Percentiles rank a stretch among this genome's conserved stretches.
These are phyloP conservation scores for Aurelia aurita DNA, from an alignment of 30 jellyfish, hydroid and myxozoan genomes.

Conservation along the genomic window DNA sequence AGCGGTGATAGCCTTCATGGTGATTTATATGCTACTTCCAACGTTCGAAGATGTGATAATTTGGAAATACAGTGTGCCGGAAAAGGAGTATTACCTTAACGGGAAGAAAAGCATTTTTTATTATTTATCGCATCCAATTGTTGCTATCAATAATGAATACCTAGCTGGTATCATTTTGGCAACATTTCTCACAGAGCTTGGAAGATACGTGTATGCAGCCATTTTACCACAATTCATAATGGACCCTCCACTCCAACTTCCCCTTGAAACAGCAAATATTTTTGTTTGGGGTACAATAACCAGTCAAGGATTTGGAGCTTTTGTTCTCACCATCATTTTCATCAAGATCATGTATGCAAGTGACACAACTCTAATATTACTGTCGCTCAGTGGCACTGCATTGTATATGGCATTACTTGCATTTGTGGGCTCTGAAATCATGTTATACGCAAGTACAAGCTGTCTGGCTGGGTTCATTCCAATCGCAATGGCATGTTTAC, in stretches of 20 bases:
- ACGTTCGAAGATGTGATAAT: constrained; percentile 1
- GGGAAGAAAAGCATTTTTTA: not conserved
- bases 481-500: constrained; percentile 36
- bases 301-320: constrained; percentile 29
- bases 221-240: constrained; percentile 7
- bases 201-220: constrained; percentile 10
- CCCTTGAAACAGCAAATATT: not conserved
- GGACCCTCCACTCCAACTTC: constrained; percentile 26
- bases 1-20: constrained; percentile 13
- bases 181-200: constrained; percentile 49
- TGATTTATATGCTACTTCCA: constrained; percentile 29
- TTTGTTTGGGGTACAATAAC: constrained; percentile 35
- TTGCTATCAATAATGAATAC: constrained; percentile 21
- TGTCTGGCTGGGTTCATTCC: constrained; percentile 53
- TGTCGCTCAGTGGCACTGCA: constrained; percentile 61
- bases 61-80: not conserved
- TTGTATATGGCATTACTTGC: constrained; percentile 54
- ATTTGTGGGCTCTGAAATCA: constrained; percentile 12
- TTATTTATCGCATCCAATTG: constrained; percentile 4
- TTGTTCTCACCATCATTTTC: constrained; percentile 6
- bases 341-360: constrained; percentile 37
- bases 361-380: constrained; percentile 39
- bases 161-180: constrained; percentile 44
- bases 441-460: constrained; percentile 31
- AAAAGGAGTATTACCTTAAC: constrained; percentile 7